A percentile compares a stretch with the other conserved stretches of the same genome.
These are phyloP conservation scores for Reticulitermes lucifugus DNA, from an alignment of 2,888 invertebrate species.

Conservation along the genomic window DNA sequence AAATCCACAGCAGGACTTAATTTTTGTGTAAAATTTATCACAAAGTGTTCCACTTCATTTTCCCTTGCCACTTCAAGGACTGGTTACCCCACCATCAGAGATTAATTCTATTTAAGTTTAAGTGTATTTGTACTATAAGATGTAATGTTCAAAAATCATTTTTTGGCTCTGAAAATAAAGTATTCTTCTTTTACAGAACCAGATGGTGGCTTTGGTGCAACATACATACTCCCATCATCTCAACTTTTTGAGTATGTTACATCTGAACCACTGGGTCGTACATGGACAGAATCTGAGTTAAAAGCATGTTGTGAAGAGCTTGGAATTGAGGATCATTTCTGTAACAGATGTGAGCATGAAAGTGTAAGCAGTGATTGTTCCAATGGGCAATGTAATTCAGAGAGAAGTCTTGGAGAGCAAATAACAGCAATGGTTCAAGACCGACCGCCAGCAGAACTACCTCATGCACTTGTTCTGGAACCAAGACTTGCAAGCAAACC, in stretches of 20 bases:
- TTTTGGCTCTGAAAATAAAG: too few species aligned
- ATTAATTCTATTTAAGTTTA: too few species aligned
- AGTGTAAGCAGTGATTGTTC: constrained; percentile 35
- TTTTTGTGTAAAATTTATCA: too few species aligned
- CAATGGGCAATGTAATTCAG: constrained; percentile 41
- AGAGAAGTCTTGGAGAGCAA: constrained; percentile 48
- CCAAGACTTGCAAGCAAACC: constrained; percentile 57
- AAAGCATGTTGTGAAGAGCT: constrained; percentile 44
- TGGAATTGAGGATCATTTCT: constrained; percentile 15
- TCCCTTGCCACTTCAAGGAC: too few species aligned
- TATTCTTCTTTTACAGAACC: constrained; percentile 23
- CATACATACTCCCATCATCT: constrained; percentile 43
- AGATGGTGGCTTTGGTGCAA: constrained; percentile 40
- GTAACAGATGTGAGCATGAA: constrained; percentile 14
- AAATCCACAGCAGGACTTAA: too few species aligned
- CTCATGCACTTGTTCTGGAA: constrained; percentile 52
- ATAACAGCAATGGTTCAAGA: constrained; percentile 46
- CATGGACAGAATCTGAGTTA: constrained; percentile 47
- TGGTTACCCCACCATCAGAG: too few species aligned
- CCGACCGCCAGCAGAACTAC: background rate
- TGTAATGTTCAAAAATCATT: too few species aligned
- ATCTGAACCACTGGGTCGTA: constrained; percentile 37
- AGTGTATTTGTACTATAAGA: too few species aligned
- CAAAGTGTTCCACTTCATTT: too few species aligned
- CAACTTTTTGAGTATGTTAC: constrained; percentile 31